phyloP scores from a whole-genome alignment of 2,797 vertebrate species.

The Xyrichtys novacula region DNA sequence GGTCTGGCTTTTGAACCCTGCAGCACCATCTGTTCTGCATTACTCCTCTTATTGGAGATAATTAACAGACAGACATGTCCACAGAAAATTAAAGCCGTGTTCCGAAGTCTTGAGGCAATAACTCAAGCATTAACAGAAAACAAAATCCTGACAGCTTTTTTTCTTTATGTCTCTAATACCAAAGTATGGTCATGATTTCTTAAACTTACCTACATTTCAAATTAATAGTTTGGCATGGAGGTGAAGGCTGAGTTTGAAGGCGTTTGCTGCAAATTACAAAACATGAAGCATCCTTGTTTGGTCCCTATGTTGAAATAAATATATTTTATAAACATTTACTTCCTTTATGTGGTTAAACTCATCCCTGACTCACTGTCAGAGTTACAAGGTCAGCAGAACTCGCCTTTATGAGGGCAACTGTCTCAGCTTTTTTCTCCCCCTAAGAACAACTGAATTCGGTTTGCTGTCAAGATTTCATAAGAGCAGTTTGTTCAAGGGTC shows the following conservation, averaged over 20 bases:
- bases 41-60: slow-evolving; percentile 39
- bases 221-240: background rate
- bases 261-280: background rate
- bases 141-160: slow-evolving; percentile 1
- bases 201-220: slow-evolving; percentile 13
- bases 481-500: slow-evolving; percentile 23
- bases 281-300: background rate
- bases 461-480: slow-evolving; percentile 31
- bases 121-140: slow-evolving; percentile 25
- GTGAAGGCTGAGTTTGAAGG: background rate
- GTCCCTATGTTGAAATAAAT: too few relatives aligned
- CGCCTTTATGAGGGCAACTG: background rate
- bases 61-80: slow-evolving; percentile 38
- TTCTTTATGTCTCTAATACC: slow-evolving; percentile 28
- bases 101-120: slow-evolving; percentile 20
- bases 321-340: too few relatives aligned
- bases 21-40: slow-evolving; percentile 55
- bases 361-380: slow-evolving; percentile 43
- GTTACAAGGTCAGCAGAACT: slow-evolving; percentile 49
- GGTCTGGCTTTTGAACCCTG: slow-evolving; percentile 1
- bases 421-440: slow-evolving; percentile 13
- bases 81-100: slow-evolving; percentile 26
- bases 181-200: background rate
- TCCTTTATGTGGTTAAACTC: slow-evolving; percentile 17
- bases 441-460: slow-evolving; percentile 14